Evolutionary conservation across 2,797 vertebrate genomes (phyloP).

Genomic region (Hoplostethus mediterraneus): DNA sequence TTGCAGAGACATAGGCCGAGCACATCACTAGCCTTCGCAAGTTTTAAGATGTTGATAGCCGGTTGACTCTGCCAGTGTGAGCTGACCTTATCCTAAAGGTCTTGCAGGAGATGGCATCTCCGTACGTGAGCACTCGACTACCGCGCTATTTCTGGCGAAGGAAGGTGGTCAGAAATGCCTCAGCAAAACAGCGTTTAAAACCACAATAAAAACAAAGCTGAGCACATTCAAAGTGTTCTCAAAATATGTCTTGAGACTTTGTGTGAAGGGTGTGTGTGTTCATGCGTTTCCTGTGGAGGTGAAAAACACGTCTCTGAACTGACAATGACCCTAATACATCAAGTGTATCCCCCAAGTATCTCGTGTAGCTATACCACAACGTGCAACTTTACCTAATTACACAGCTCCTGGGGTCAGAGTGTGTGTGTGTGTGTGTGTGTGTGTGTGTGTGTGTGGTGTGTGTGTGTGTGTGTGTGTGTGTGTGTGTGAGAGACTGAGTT

Average conservation of each 20-base stretch:
- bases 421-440: constrained; percentile 4
- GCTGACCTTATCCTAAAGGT: no score
- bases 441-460: constrained; percentile 10
- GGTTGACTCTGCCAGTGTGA: neutral
- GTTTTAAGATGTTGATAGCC: neutral
- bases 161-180: no score
- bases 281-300: no score
- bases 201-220: no score
- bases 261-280: no score
- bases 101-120: no score
- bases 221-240: no score
- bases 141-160: no score
- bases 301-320: no score
- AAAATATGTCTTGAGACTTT: no score
- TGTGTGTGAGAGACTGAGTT: constrained; percentile 19
- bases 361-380: neutral
- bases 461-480: neutral
- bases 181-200: no score
- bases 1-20: neutral
- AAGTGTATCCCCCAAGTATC: neutral
- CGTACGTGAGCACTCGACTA: no score
- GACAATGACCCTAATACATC: neutral
- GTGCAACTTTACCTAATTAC: neutral
- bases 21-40: neutral
- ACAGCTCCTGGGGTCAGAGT: neutral